These are phyloP conservation scores for Allolobophora icterica DNA, from an alignment of 2,888 invertebrate species.

Conservation along the genomic window DNA sequence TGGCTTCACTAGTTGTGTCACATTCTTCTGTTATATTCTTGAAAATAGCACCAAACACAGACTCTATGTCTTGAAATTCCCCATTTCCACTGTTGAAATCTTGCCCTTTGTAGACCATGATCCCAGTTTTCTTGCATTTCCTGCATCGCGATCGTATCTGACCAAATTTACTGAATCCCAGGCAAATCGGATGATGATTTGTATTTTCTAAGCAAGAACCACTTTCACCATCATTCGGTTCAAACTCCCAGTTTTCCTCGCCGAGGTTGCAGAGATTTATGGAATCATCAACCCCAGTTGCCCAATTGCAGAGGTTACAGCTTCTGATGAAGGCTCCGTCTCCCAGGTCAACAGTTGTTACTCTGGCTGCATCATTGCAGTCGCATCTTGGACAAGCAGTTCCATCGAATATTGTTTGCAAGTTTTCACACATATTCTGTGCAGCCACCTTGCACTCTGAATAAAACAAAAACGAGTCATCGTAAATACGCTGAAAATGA, in stretches of 20 bases:
- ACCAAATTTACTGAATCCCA: background rate
- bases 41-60: conserved; percentile 2
- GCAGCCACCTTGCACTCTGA: background rate
- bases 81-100: background rate
- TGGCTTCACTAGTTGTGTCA: background rate
- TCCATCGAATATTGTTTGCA: background rate
- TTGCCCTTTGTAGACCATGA: background rate
- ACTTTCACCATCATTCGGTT: background rate
- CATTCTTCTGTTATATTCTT: background rate
- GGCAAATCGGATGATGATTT: background rate
- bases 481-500: background rate
- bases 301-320: background rate
- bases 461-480: background rate
- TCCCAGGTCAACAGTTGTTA: background rate
- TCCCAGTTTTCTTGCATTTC: background rate
- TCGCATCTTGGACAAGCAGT: background rate
- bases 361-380: background rate
- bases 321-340: background rate
- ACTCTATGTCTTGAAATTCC: background rate
- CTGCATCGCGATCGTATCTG: background rate
- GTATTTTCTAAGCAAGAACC: background rate
- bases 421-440: background rate
- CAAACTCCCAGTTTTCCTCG: conserved; percentile 6
- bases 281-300: conserved; percentile 18
- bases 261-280: background rate